phyloP scores from a whole-genome alignment of 2,797 vertebrate genomes.

The Kryptopterus vitreolus region DNA sequence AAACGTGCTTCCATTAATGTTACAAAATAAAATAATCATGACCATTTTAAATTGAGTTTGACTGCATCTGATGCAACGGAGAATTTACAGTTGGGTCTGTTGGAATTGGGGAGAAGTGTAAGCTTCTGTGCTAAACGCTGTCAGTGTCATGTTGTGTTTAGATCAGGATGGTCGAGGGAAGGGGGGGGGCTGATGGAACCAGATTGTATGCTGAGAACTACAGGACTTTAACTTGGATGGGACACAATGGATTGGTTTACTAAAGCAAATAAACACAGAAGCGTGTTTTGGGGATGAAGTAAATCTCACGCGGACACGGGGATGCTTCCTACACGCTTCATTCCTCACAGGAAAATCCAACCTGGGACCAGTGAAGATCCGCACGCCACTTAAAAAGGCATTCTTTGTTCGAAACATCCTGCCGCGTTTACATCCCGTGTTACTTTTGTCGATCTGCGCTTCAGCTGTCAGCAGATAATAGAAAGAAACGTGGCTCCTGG shows the following conservation, averaged over 20 bases:
- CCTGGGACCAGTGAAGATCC: not conserved
- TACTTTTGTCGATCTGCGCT: conserved; percentile 33
- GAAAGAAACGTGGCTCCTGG: not conserved
- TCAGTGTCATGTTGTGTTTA: conserved; percentile 55
- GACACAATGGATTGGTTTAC: not conserved
- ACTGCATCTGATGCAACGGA: conserved; percentile 72
- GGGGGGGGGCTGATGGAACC: not conserved
- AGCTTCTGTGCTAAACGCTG: conserved; percentile 66
- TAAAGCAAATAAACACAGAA: not conserved
- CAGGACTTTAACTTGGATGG: not conserved
- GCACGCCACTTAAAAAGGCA: not conserved
- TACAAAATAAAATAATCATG: conserved; percentile 95
- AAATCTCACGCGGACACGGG: not conserved
- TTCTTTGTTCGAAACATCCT: conserved; percentile 25
- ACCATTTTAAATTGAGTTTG: conserved; percentile 84
- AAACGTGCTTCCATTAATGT: conserved; percentile 91
- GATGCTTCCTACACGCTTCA: not conserved
- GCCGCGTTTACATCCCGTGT: conserved; percentile 60
- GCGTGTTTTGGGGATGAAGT: not conserved
- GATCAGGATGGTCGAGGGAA: conserved; percentile 58
- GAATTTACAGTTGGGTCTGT: conserved; percentile 72
- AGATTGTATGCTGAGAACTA: not conserved
- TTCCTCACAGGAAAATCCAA: not conserved
- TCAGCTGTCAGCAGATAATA: conserved; percentile 16
- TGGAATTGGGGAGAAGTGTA: conserved; percentile 67